Conservation (phyloP, 2,888 invertebrate genomes). For the Conus canariensis region DNA sequence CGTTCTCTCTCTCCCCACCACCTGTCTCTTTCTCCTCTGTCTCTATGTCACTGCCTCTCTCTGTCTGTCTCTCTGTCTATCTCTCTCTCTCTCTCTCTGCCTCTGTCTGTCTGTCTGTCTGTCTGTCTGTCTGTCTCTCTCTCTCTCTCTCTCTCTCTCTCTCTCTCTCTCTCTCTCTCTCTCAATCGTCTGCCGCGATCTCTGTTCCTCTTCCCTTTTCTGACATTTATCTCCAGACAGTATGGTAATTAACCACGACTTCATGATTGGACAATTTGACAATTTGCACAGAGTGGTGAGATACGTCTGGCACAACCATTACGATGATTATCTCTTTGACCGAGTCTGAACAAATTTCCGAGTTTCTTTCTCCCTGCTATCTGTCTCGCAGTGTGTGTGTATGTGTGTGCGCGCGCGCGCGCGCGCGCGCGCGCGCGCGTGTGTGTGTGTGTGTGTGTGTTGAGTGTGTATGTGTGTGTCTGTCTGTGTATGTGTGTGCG, state of each 20-base stretch:
- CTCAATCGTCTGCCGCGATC: neutral
- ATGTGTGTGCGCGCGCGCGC: neutral
- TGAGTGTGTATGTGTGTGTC: neutral
- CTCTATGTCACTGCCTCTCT: neutral
- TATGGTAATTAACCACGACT: no score
- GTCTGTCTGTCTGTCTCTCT: neutral
- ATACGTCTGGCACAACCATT: no score
- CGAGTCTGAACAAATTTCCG: no score
- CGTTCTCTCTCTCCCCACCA: neutral
- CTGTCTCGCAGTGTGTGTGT: neutral
- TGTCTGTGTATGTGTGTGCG: neutral
- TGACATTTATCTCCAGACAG: no score
- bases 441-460: constrained; percentile 10
- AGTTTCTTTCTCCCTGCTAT: no score
- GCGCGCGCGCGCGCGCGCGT: neutral
- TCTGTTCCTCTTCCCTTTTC: neutral
- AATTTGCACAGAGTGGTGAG: no score
- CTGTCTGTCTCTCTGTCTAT: neutral
- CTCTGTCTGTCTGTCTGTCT: neutral
- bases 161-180: neutral
- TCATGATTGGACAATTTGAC: no score
- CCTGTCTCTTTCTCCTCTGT: no score
- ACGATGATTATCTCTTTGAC: no score
- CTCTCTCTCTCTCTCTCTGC: neutral
- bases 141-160: neutral